These are phyloP conservation scores for Liposcelis brunnea DNA, from an alignment of 2,888 invertebrate species.

Conservation along the genomic window DNA sequence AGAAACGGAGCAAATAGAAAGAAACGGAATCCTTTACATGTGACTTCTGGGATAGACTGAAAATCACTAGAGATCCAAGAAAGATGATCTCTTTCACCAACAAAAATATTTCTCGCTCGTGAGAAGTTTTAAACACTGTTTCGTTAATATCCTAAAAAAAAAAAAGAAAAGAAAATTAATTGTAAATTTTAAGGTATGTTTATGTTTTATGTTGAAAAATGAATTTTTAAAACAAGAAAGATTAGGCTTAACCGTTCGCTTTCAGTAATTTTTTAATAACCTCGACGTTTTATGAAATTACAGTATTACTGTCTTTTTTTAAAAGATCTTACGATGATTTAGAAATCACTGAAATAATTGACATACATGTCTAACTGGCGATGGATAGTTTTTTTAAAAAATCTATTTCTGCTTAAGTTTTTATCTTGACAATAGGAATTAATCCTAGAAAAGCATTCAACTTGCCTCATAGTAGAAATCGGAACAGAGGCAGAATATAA, in stretches of 20 bases:
- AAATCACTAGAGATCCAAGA: too few relatives aligned
- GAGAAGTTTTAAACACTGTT: constrained; percentile 43
- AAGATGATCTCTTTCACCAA: constrained; percentile 40
- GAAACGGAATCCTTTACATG: too few relatives aligned
- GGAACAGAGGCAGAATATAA: constrained; percentile 57
- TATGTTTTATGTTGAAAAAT: too few relatives aligned
- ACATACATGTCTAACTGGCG: constrained; percentile 4
- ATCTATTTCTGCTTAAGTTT: neutral
- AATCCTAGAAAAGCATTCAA: neutral
- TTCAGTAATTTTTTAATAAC: too few relatives aligned
- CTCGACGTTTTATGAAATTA: too few relatives aligned
- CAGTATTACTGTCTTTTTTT: too few relatives aligned
- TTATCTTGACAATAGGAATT: neutral
- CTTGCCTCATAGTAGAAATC: constrained; percentile 55
- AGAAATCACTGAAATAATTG: constrained; percentile 11
- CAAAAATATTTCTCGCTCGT: constrained; percentile 47
- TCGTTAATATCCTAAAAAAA: constrained; percentile 39
- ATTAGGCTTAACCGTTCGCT: too few relatives aligned
- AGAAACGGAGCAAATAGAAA: too few relatives aligned
- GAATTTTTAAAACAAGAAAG: too few relatives aligned
- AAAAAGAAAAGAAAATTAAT: too few relatives aligned
- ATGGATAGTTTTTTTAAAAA: neutral
- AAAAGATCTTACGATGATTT: neutral
- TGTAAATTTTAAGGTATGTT: too few relatives aligned
- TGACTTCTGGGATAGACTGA: too few relatives aligned